Percentiles rank a stretch among this genome's conserved stretches.
These are phyloP conservation scores for Hydrochoerus hydrochaeris DNA, from an alignment of 2,113 vertebrate species.

Conservation along the genomic window DNA sequence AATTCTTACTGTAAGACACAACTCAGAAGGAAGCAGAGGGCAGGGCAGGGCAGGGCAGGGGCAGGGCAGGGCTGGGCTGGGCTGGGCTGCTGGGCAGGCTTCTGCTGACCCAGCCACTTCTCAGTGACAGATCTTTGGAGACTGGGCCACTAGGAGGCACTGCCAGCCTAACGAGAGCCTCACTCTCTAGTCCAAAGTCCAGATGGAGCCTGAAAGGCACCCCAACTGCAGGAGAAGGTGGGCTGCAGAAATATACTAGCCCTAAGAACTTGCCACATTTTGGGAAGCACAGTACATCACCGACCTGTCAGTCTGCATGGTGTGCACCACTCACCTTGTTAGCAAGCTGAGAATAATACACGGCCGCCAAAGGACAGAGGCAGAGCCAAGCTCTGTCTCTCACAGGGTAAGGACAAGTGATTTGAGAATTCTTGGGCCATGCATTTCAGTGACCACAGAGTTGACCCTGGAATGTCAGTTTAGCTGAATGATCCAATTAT, in stretches of 20 bases:
- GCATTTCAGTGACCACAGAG: neutral
- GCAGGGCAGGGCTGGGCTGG: neutral
- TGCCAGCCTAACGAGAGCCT: constrained; percentile 11
- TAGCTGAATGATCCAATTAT: neutral
- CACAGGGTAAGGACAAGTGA: neutral
- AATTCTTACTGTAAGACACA: neutral
- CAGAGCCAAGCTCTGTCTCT: neutral
- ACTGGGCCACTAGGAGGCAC: constrained; percentile 69
- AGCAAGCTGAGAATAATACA: neutral
- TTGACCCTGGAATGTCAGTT: neutral
- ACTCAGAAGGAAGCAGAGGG: neutral
- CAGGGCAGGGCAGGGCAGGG: no score
- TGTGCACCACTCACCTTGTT: neutral
- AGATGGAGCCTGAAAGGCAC: neutral
- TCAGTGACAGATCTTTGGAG: neutral
- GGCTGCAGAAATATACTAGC: neutral
- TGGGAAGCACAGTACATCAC: accelerated
- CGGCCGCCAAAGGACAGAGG: neutral
- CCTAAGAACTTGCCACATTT: neutral
- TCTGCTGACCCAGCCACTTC: neutral
- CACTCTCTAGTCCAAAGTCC: neutral
- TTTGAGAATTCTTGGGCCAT: neutral
- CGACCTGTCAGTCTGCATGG: neutral
- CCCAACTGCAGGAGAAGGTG: neutral
- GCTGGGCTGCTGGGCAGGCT: neutral